phyloP scores from a whole-genome alignment of 2,888 invertebrate species.

The Exephanes ischioxanthus region DNA sequence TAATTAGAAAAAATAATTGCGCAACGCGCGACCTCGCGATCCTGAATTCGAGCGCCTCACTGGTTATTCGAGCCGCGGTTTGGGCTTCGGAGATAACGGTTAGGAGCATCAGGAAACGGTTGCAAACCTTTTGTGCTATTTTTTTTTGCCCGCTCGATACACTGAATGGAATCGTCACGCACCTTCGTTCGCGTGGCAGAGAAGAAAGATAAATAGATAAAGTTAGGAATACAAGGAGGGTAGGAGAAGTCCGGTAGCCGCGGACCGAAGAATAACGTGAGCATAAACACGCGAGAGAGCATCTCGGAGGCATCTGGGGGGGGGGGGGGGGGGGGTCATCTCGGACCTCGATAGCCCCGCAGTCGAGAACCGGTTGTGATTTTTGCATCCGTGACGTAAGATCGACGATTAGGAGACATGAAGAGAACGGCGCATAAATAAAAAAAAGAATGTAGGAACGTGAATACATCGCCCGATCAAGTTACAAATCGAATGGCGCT shows the following conservation, averaged over 20 bases:
- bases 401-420: constrained; percentile 78
- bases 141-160: constrained; percentile 29
- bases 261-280: constrained; percentile 61
- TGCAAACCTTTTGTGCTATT: constrained; percentile 41
- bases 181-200: constrained; percentile 47
- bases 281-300: constrained; percentile 46
- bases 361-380: constrained; percentile 81
- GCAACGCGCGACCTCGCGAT: background rate
- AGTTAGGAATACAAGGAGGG: background rate
- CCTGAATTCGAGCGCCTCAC: constrained; percentile 17
- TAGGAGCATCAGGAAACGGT: constrained; percentile 59
- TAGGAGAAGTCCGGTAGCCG: constrained; percentile 40
- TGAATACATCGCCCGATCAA: constrained; percentile 74
- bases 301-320: background rate
- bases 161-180: constrained; percentile 52
- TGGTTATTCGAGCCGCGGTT: constrained; percentile 45
- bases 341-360: constrained; percentile 50
- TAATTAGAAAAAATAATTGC: background rate
- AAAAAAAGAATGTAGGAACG: constrained; percentile 72
- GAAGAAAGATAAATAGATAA: constrained; percentile 6
- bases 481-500: constrained; percentile 18
- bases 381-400: constrained; percentile 83
- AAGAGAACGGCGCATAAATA: constrained; percentile 64
- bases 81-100: constrained; percentile 23
- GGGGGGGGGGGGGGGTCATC: background rate